Evolutionary conservation across 2,113 vertebrate species (phyloP).

Genomic region (Syngnathoides biaculeatus): DNA sequence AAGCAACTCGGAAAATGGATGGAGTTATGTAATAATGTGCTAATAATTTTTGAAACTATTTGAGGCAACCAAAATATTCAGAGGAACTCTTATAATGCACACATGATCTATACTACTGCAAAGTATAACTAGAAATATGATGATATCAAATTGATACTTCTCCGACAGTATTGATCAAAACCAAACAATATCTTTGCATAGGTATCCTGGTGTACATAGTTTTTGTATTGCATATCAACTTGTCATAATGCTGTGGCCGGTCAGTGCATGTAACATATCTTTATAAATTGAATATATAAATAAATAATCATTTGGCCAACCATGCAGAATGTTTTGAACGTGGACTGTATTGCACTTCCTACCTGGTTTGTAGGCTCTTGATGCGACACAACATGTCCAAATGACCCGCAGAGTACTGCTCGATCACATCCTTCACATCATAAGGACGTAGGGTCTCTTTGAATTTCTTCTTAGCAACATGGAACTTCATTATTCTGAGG

Average conservation of each 20-base stretch:
- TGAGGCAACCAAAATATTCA: background rate
- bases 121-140: background rate
- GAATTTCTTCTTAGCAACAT: conserved; percentile 95
- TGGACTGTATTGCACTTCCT: conserved; percentile 27
- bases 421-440: conserved; percentile 97
- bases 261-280: background rate
- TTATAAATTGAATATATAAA: background rate
- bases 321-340: background rate
- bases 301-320: background rate
- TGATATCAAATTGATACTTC: background rate
- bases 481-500: conserved; percentile 95
- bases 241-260: background rate
- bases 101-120: background rate
- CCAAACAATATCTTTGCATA: background rate
- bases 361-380: conserved; percentile 95
- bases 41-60: background rate
- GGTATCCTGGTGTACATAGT: background rate
- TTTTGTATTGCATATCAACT: background rate
- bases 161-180: background rate
- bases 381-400: conserved; percentile 97
- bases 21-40: too few species aligned
- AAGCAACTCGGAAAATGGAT: too few species aligned
- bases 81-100: background rate
- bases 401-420: conserved; percentile 95
- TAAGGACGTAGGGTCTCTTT: conserved; percentile 95